Evolutionary conservation across 2,888 invertebrate species (phyloP).

Genomic region (Coelopa pilipes): DNA sequence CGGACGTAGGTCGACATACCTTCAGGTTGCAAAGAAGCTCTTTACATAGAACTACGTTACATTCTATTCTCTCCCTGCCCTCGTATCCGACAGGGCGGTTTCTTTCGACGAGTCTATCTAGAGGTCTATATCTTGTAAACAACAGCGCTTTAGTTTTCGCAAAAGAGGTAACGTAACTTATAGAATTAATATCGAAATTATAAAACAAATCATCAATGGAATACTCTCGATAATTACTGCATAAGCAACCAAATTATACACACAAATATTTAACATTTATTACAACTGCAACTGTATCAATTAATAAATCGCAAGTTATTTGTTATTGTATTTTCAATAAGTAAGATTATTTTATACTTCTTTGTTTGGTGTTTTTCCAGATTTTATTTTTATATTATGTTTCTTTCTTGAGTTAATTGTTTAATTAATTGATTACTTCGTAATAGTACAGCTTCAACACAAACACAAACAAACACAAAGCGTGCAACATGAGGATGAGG

Average conservation of each 20-base stretch:
- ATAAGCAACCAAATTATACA: slow-evolving; percentile 5
- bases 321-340: slow-evolving; percentile 35
- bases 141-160: not conserved
- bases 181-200: not conserved
- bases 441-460: slow-evolving; percentile 28
- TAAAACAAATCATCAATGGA: not conserved
- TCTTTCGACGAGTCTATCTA: not conserved
- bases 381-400: slow-evolving; percentile 23
- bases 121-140: slow-evolving; percentile 14
- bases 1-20: too few relatives aligned
- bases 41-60: too few relatives aligned
- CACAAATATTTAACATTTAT: slow-evolving; percentile 15
- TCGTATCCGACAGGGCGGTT: not conserved
- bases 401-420: slow-evolving; percentile 12
- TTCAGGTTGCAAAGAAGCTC: too few relatives aligned
- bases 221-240: not conserved
- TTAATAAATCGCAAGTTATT: slow-evolving; percentile 15
- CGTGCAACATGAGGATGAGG: slow-evolving; percentile 59
- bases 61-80: not conserved
- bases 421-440: slow-evolving; percentile 23
- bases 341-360: slow-evolving; percentile 28
- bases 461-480: slow-evolving; percentile 56
- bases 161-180: not conserved
- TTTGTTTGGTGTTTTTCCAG: slow-evolving; percentile 29
- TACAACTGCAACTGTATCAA: slow-evolving; percentile 8